These are phyloP conservation scores for Colius striatus DNA, from an alignment of 2,113 vertebrate genomes.

Conservation along the genomic window DNA sequence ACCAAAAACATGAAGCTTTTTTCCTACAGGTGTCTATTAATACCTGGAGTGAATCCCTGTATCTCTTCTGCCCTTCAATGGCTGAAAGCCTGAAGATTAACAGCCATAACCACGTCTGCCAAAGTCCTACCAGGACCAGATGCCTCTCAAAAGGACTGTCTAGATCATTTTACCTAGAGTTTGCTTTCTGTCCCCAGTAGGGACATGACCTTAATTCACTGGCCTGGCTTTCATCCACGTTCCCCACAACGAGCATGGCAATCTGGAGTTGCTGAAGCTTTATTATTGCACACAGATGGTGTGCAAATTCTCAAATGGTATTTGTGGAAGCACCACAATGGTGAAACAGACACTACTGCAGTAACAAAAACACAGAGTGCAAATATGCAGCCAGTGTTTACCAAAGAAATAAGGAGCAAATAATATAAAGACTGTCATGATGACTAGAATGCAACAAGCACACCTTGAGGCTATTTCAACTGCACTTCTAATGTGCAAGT, in stretches of 20 bases:
- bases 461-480: neutral
- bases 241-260: constrained; percentile 1
- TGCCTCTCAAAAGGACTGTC: constrained; percentile 50
- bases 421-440: neutral
- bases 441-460: fast-evolving
- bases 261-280: constrained; percentile 63
- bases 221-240: constrained; percentile 39
- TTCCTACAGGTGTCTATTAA: neutral
- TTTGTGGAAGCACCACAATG: neutral
- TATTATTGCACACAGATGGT: constrained; percentile 59
- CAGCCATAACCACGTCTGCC: neutral
- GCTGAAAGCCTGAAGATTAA: constrained; percentile 10
- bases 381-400: neutral
- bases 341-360: neutral
- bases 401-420: neutral
- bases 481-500: neutral
- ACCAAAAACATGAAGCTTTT: neutral
- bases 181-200: constrained; percentile 56
- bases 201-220: constrained; percentile 70
- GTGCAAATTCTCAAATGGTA: constrained; percentile 36
- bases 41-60: neutral
- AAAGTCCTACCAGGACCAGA: constrained; percentile 50
- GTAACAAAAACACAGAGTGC: neutral
- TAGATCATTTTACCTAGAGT: constrained; percentile 16
- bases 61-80: neutral